Evolutionary conservation across 1,140 invertebrate genomes (phyloP).

Genomic region (Dryas iulia): DNA sequence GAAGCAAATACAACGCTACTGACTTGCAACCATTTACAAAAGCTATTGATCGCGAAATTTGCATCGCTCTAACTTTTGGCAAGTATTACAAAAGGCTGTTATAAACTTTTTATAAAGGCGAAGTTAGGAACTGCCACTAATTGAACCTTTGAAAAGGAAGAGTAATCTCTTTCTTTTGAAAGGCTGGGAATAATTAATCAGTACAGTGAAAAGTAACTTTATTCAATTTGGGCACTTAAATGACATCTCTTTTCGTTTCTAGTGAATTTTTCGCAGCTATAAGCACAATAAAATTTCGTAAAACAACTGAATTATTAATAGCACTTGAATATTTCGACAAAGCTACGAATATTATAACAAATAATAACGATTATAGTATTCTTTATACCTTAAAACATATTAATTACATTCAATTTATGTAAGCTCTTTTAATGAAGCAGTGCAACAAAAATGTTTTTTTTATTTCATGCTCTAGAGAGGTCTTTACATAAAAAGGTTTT

Average conservation of each 20-base stretch:
- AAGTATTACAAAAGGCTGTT: slow-evolving; percentile 37
- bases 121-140: slow-evolving; percentile 12
- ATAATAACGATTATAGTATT: too few relatives aligned
- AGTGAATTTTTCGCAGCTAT: not conserved
- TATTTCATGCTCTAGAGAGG: not conserved
- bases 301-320: too few relatives aligned
- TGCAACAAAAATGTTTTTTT: too few relatives aligned
- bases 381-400: too few relatives aligned
- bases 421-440: too few relatives aligned
- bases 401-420: too few relatives aligned
- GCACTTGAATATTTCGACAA: too few relatives aligned
- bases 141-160: slow-evolving; percentile 9
- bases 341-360: too few relatives aligned
- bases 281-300: not conserved
- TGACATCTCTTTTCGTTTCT: not conserved
- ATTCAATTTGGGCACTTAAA: not conserved
- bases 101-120: slow-evolving; percentile 21
- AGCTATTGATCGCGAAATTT: slow-evolving; percentile 25
- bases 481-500: not conserved
- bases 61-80: slow-evolving; percentile 16
- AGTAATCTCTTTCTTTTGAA: slow-evolving; percentile 1
- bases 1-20: slow-evolving; percentile 30
- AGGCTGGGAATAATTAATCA: slow-evolving; percentile 1
- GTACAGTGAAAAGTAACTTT: slow-evolving; percentile 6
- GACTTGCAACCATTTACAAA: slow-evolving; percentile 32